Evolutionary conservation across 2,888 invertebrate species (phyloP), one percentile per base, ranked within the genome.

Genomic region (Apoda limacodes): DNA sequence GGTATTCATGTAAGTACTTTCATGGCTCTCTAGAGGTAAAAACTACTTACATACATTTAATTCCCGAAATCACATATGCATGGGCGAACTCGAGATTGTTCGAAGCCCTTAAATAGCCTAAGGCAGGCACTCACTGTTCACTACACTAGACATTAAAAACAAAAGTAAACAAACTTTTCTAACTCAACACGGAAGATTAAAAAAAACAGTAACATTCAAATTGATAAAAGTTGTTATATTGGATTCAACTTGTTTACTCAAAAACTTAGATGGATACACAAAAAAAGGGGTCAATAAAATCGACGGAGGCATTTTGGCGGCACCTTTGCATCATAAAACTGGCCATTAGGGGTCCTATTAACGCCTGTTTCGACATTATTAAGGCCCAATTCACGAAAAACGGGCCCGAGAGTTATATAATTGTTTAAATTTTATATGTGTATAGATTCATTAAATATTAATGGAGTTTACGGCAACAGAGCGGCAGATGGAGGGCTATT

Each of bases 331-430:
- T 60, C 68, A 58, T 80, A 78, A 80, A 76, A 67, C 50, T 55
- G 52, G 42, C 75, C 61, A 75, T 76, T 72, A 76, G 63, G 61
- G 67, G 63, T 64, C 68, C 64, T 75, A 80, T 78, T 80, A 80
- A 74, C 78, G 76, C 78, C 78, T 76, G 64, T 76, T 76, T 72
- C 70, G 72, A 71, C 76, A 76, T 72, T 72, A 80, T 80, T 80
- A 78, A n/a, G 74, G 69, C 66, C 53, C 67, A 61, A 74, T 72
- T 63, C 65, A 55, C 61, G 60, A 50, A 50, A 51, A 60, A 65
- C 59, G 50, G 46, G 52, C 56, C 48, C 49, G 37, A 44, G 53
- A 57, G 56, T 65, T 68, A 55, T 67, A 60, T 69, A 63, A 69
- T 71, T 67, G 68, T 68, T 71, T 71, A 58, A 64, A 52, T 62